Percentiles rank a stretch among this genome's conserved stretches.
Conservation (phyloP, 2,113 vertebrate genomes). For the Marcusenius ussheri region DNA sequence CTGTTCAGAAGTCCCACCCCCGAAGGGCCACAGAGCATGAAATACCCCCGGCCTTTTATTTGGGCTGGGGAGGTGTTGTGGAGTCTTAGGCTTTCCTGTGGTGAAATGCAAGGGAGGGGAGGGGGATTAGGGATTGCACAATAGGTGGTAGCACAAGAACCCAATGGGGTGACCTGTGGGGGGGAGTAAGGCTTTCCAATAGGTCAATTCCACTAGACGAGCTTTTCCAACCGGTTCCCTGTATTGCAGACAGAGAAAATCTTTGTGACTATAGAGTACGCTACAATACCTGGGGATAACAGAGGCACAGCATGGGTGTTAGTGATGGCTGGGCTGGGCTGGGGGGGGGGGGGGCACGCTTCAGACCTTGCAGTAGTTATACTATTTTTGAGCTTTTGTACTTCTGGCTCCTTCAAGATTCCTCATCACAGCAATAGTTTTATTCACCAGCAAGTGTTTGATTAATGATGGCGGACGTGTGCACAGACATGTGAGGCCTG, state of each 20-base stretch:
- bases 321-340: background rate
- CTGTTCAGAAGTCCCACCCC: background rate
- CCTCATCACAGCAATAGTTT: background rate
- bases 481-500: background rate
- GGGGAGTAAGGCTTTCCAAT: background rate
- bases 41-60: background rate
- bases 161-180: background rate
- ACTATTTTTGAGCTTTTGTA: background rate
- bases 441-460: background rate
- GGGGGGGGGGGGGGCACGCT: background rate
- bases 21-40: background rate
- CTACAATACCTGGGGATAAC: background rate
- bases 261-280: background rate
- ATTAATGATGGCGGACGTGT: background rate
- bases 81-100: constrained; percentile 3
- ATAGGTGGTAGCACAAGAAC: background rate
- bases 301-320: background rate
- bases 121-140: background rate
- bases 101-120: background rate
- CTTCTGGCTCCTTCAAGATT: background rate
- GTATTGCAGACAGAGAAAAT: background rate
- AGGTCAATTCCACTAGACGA: background rate
- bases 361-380: background rate
- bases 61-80: background rate
- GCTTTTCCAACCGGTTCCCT: background rate